Conservation (phyloP, 2,113 vertebrate genomes). For the Leiothrix lutea region DNA sequence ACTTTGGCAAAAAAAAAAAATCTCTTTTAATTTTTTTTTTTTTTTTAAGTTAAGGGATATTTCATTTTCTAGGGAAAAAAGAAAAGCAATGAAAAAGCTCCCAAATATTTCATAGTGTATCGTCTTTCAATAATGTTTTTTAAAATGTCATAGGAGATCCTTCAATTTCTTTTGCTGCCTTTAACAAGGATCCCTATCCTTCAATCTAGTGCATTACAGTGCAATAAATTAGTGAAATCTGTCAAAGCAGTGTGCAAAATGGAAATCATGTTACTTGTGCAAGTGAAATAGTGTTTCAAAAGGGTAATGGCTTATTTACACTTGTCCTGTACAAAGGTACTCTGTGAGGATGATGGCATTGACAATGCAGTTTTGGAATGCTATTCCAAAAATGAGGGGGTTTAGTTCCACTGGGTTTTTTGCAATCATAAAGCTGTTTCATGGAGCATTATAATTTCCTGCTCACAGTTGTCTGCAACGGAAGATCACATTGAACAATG, state of each 20-base stretch:
- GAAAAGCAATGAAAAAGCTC: fast-evolving
- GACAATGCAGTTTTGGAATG: background rate
- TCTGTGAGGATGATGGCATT: background rate
- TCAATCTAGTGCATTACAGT: background rate
- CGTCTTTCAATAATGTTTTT: background rate
- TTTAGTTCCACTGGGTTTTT: background rate
- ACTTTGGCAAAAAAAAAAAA: background rate
- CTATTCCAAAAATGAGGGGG: background rate
- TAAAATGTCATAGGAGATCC: background rate
- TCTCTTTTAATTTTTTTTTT: too few relatives aligned
- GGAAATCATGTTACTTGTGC: background rate
- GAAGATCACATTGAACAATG: background rate
- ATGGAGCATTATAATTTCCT: background rate
- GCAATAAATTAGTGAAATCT: background rate
- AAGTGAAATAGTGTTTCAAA: background rate
- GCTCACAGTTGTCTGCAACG: background rate
- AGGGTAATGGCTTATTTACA: background rate
- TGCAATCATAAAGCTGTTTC: background rate
- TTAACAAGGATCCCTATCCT: background rate
- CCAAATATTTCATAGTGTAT: background rate
- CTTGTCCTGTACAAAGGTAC: background rate
- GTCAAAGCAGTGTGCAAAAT: background rate
- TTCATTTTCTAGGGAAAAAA: background rate
- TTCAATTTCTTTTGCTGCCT: background rate
- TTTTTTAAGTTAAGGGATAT: background rate